A percentile compares a stretch with the other conserved stretches of the same genome.
Evolutionary conservation across 1,140 invertebrate genomes (phyloP).

Genomic region (Caenorhabditis inopinata): DNA sequence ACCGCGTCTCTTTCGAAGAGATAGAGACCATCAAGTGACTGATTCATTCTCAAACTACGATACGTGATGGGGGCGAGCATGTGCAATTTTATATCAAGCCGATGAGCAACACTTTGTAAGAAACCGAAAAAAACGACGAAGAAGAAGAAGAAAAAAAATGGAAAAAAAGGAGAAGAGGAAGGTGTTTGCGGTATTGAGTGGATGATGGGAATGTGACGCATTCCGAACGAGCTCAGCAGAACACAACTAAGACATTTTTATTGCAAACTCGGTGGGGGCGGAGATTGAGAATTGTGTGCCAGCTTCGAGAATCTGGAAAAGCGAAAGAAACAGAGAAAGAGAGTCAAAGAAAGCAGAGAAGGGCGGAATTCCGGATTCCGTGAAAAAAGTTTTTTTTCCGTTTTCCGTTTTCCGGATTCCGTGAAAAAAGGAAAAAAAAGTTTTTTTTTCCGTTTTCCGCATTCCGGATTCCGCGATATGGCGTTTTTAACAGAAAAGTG

Average conservation of each 20-base stretch:
- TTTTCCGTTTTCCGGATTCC: no score
- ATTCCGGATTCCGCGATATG: no score
- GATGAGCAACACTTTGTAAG: conserved; percentile 3
- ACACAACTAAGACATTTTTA: neutral
- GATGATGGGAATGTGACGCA: conserved; percentile 28
- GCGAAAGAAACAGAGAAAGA: neutral
- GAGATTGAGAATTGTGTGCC: neutral
- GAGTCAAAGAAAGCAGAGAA: neutral
- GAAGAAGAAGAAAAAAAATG: no score
- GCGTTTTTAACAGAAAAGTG: no score
- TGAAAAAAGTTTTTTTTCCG: neutral
- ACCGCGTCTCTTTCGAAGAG: no score
- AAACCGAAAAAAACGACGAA: no score
- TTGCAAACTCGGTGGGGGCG: neutral
- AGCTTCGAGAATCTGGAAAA: no score
- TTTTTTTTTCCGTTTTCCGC: no score
- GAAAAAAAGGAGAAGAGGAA: neutral
- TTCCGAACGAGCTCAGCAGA: neutral
- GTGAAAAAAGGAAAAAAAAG: no score
- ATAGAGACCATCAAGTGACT: no score
- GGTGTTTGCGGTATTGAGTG: conserved; percentile 24
- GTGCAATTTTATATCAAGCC: conserved; percentile 7
- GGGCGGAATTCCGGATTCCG: neutral
- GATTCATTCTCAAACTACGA: no score
- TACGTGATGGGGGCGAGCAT: neutral